Evolutionary conservation across 53 echinoderm and acorn worm genomes (phyloP), one percentile per base, ranked within the genome.

Genomic region (Arbacia lixula): DNA sequence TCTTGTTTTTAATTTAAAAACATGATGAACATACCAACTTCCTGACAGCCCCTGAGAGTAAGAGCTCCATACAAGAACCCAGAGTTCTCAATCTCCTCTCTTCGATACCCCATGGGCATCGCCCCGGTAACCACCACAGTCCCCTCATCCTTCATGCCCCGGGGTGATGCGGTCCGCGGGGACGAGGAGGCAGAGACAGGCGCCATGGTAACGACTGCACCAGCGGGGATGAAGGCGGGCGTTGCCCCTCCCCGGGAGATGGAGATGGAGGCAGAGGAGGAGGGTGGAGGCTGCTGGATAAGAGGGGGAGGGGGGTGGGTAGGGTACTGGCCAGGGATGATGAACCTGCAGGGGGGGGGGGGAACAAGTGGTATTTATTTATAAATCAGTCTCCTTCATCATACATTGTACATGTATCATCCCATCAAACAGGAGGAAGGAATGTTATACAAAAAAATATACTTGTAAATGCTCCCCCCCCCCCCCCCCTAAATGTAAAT

Each of bases 21-120:
- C n/a, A n/a, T n/a, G 46, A 21, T 56, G 21, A 6, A 91, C 96
- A 51, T 82, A 96, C 96, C 96, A 12, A 96, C 93, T 93, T 96
- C 96, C 54, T 96, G 96, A 54, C 96, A 96, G 4, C 93, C 96
- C 52, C 89, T 84, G 1, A 89, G 60, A 11, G 89, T 75, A 12
- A 93, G 36, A 0, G 93, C 89, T 36, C 85, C 85, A 46, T 92
- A 90, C 77, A 96, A 58, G 71, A 89, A 87, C 1, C 91, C 89
- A 1, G 66, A 41, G 26, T 34, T 66, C 53, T 95, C 95, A 53
- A 90, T 72, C 38, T 95, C 87, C 75, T 54, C 84, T 60, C 85
- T 56, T 11, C 32, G 55, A 54, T 69, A 85, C 6, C 19, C 30
- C 26, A 6, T 9, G 53, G n/a, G 64, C 12, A 56, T 20, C n/a